A percentile compares a stretch with the other conserved stretches of the same genome.
Evolutionary conservation across 30 jellyfish, hydroid and myxozoan genomes (phyloP).

Genomic region (Rhopilema esculentum): DNA sequence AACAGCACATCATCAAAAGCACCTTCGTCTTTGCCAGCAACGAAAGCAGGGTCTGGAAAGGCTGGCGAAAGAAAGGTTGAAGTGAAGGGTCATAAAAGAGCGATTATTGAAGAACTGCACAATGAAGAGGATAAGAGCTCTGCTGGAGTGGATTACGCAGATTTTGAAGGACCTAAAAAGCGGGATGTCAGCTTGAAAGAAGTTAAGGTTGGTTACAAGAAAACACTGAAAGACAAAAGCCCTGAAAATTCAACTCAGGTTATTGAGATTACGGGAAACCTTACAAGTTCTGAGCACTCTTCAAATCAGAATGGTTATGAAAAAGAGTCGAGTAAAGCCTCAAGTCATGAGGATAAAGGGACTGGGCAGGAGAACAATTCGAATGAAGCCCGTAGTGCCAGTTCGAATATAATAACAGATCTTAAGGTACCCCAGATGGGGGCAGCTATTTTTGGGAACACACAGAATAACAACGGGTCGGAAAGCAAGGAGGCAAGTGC

Average conservation of each 20-base stretch:
- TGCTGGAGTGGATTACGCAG: neutral
- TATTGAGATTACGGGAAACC: constrained; percentile 3
- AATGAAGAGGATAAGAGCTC: neutral
- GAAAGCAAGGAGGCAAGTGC: neutral
- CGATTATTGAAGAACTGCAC: neutral
- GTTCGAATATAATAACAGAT: constrained; percentile 57
- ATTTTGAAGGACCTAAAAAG: neutral
- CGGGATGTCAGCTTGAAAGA: constrained; percentile 12
- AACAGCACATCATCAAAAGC: neutral
- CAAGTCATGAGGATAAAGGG: neutral
- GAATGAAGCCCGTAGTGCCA: constrained; percentile 30
- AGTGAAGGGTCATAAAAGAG: neutral
- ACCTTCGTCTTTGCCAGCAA: neutral
- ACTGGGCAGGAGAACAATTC: neutral
- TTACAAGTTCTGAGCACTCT: neutral
- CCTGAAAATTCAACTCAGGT: constrained; percentile 21
- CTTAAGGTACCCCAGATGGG: constrained; percentile 48
- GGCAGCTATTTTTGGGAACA: constrained; percentile 22
- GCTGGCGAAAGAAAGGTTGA: neutral
- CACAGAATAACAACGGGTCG: constrained; percentile 2
- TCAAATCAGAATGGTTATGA: neutral
- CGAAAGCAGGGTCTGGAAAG: neutral
- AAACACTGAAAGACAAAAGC: neutral
- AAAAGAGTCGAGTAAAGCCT: neutral
- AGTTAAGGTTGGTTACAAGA: constrained; percentile 4